Percentiles rank a stretch among this genome's conserved stretches.
Evolutionary conservation across 2,113 vertebrate species (phyloP).

Genomic region (Rhagologus leucostigma): DNA sequence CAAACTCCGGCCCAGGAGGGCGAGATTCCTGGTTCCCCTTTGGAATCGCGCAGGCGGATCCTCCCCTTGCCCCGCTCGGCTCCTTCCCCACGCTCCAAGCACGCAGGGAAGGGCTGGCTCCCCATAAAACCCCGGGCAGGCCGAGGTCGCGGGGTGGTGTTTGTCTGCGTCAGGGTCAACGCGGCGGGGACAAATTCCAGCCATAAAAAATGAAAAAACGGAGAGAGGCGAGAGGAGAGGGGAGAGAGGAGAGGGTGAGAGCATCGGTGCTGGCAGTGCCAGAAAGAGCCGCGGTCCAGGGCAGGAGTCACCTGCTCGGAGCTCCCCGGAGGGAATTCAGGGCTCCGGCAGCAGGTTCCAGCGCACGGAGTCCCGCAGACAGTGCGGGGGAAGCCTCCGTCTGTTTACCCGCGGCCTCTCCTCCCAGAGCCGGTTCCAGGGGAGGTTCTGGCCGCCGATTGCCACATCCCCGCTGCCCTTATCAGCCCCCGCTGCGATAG

Average conservation of each 20-base stretch:
- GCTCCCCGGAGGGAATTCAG: background rate
- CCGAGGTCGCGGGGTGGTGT: background rate
- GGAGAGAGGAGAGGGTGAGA: no score
- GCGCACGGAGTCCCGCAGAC: background rate
- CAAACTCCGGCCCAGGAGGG: background rate
- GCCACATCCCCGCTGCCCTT: constrained; percentile 31
- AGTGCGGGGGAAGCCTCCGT: background rate
- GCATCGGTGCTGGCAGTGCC: background rate
- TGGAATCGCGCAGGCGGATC: rapidly evolving
- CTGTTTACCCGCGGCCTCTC: background rate
- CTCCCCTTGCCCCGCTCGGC: rapidly evolving
- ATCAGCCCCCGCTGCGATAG: background rate
- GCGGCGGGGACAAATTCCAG: constrained; percentile 12
- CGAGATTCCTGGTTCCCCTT: background rate
- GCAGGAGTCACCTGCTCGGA: background rate
- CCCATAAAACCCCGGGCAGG: background rate
- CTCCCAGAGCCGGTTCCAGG: background rate
- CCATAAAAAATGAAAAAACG: background rate
- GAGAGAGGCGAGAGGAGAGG: no score
- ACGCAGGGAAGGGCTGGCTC: background rate
- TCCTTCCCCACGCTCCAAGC: background rate
- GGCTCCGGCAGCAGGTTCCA: rapidly evolving
- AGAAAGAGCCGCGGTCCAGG: background rate
- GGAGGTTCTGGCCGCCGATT: background rate
- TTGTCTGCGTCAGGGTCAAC: background rate